phyloP scores from a whole-genome alignment of 2,888 invertebrate genomes.

The Mesochorus sp. region DNA sequence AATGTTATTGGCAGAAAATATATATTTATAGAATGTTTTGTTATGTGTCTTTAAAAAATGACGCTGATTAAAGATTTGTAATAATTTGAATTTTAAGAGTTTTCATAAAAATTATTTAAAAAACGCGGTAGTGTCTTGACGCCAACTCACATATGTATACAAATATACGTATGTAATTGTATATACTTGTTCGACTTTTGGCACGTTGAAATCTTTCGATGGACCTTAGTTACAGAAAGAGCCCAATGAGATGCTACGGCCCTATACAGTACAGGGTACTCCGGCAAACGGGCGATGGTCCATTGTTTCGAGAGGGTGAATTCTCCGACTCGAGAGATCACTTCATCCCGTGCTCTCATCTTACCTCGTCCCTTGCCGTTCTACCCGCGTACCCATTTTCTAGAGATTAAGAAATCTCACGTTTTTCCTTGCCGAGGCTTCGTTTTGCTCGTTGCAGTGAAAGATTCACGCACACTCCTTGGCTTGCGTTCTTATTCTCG shows the following conservation, averaged over 20 bases:
- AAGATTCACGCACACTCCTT: background rate
- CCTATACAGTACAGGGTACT: conserved; percentile 24
- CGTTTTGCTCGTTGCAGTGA: conserved; percentile 29
- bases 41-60: no score
- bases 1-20: no score
- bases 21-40: no score
- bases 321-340: conserved; percentile 58
- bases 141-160: no score
- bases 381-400: conserved; percentile 51
- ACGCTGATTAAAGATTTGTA: no score
- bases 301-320: conserved; percentile 60
- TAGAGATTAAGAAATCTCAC: conserved; percentile 62
- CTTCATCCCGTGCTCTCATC: conserved; percentile 48
- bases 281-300: conserved; percentile 53
- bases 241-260: conserved; percentile 15
- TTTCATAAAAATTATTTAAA: no score
- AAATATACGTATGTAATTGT: no score
- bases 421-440: conserved; percentile 45
- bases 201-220: background rate
- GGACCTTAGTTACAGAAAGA: background rate
- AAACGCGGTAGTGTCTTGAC: no score
- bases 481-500: conserved; percentile 39
- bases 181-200: background rate
- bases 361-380: conserved; percentile 33
- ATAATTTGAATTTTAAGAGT: no score